Base-by-base conservation (phyloP, 2,888 invertebrate species). In the Drymonia ruficornis region DNA sequence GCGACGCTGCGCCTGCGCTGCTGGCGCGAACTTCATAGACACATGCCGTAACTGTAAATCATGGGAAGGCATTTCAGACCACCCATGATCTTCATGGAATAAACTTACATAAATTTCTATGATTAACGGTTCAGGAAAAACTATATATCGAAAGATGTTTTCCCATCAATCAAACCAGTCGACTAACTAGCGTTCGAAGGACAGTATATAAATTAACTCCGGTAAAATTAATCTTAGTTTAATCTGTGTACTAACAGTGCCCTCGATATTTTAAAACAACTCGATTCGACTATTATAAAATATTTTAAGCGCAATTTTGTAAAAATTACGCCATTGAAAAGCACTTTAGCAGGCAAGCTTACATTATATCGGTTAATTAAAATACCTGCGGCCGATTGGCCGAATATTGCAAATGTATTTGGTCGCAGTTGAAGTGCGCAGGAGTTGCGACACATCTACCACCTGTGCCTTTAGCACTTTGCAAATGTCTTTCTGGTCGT, bases 361-460 rank as follows among this genome's bases (percentile, higher is more conserved):
- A 43, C 43, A 23, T 43, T 42, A 38, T 38, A 15, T 43, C 7
- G 43, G 43, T 18, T 43, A 23, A 19, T 43, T 43, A 43, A 43
- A 43, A 13, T 43, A 13, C 2, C 40, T 16, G 7, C 11, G 7
- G 16, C 40, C 9, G 15, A 40, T 40, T 40, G 16, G 16, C 16
- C 9, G 16, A 40, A 40, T 36, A 36, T 36, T n/a, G 13, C n/a
- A 6, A 36, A n/a, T 4, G n/a, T 36, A 36, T 40, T 40, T 9
- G 40, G 7, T 16, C 9, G 16, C 16, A 16, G 40, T 16, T 1
- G 13, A n/a, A 36, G n/a, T 40, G 40, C 40, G 40, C 40, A 16
- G 2, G 40, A 40, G 40, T 40, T 16, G 40, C 36, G 36, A 36
- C 36, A 36, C n/a, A n/a, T n/a, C n/a, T 36, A 13, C 36, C 36